Evolutionary conservation across 2,797 vertebrate species (phyloP).

Genomic region (Tamandua tetradactyla): DNA sequence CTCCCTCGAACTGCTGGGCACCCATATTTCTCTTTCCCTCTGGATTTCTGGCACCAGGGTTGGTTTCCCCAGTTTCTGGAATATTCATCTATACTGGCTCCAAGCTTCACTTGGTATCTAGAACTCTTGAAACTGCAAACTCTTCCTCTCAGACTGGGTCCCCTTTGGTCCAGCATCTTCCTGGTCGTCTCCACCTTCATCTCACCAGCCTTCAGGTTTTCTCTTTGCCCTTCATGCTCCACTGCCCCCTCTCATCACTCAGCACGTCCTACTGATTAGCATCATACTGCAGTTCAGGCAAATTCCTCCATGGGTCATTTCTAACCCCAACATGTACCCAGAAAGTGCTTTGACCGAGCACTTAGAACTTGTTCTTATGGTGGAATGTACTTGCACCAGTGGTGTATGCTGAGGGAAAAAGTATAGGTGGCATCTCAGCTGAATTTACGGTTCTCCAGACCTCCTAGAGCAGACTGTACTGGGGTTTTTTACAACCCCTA

Average conservation of each 20-base stretch:
- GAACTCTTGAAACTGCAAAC: background rate
- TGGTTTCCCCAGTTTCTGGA: background rate
- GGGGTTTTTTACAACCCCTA: background rate
- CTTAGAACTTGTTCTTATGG: background rate
- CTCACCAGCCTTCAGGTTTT: background rate
- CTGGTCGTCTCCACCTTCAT: background rate
- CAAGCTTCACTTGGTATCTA: background rate
- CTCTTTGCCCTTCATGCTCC: background rate
- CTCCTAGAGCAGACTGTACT: background rate
- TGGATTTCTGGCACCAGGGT: background rate
- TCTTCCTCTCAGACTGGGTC: background rate
- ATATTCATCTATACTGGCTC: background rate
- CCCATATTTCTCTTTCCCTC: background rate
- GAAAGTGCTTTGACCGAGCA: background rate
- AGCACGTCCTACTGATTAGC: background rate
- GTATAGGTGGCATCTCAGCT: background rate
- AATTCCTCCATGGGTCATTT: background rate
- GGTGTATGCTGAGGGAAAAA: accelerated
- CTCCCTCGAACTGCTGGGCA: background rate
- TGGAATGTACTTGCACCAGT: background rate
- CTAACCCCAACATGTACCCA: background rate
- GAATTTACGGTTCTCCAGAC: background rate
- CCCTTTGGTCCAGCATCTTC: background rate
- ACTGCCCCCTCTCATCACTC: background rate
- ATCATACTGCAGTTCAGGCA: background rate